Base-by-base conservation (phyloP, 1,140 invertebrate species). In the Euwallacea fornicatus region DNA sequence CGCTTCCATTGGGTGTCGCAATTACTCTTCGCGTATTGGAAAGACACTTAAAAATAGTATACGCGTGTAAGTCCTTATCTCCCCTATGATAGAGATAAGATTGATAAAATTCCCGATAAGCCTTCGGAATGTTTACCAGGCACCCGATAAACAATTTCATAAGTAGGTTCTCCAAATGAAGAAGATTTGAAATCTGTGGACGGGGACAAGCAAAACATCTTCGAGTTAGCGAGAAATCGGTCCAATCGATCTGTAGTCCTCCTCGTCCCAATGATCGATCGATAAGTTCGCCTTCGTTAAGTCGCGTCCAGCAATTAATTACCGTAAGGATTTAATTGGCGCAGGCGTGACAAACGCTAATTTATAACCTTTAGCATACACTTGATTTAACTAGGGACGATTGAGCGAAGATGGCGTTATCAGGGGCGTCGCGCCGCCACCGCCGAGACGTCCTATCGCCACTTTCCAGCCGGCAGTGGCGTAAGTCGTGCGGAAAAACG, bases 251-350 rank as follows among this genome's bases (percentile, higher is more conserved):
- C 66, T 47, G n/a, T 6, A 54, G 42, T 50, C 42, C 21, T 46
- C 11, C 41, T 53, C 42, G 47, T 58, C 43, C 53, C 15, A 59
- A 53, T 65, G 63, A 66, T 58, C 60, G 63, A 71, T 71, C 62
- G 62, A 71, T 71, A 71, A 71, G 44, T 21, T 58, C 16, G 54
- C 42, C 62, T 66, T 66, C 69, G 69, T 71, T 71, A 66, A 66
- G 53, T 65, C 42, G 59, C 47, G 50, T 60, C 42, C 41, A 16
- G 44, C 63, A 71, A 71, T 71, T 71, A 71, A 71, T 71, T 71
- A 71, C 53, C 59, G 62, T 71, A 65, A 71, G 69, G 41, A 60
- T 71, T 71, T 71, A 71, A 71, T 71, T 71, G 69, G 69, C 69
- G 69, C 69, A 66, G 64, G 64, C 69, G 69, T 71, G 69, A 71